Base-by-base conservation (phyloP, 2,113 vertebrate genomes). In the Gnathonemus longibarbis region DNA sequence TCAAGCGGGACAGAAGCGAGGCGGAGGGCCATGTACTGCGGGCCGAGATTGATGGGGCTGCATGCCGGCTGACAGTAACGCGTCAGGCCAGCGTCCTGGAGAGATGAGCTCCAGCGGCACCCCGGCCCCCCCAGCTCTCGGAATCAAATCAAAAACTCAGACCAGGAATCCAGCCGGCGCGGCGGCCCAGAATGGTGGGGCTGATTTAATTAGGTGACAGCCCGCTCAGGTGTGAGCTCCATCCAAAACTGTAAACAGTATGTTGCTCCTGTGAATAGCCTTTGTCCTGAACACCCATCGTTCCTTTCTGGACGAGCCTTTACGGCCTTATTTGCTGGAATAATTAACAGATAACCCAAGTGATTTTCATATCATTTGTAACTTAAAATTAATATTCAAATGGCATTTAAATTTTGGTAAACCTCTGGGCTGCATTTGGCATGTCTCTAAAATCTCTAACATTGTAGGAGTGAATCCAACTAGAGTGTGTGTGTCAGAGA, bases 11-110 rank as follows among this genome's bases (percentile, higher is more conserved):
- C 56, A 80, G 89, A 45, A n/a, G 90, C 7, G 48, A 48, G 56
- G n/a, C 45, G 39, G n/a, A 62, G 52, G 50, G 89, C 83, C 70
- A 90, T 89, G 89, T 52, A n/a, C 80, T 83, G 88, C 62, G 46
- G 53, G 31, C 70, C 21, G 27, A 90, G 92, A 92, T 91, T 90
- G 91, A 92, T 92, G 91, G 89, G 77, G 80, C 74, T 87, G 92
- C 89, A 91, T 84, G 84, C 90, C 39, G 70, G 87, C 91, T 94
- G 83, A 89, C 89, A 48, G 70, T 89, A 89, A 90, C 89, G 56
- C 90, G 53, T 85, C 91, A 92, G 88, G 27, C 17, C 42, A 27
- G 10, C 92, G 90, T 85, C 70, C 58, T 70, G 86, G 89, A 39
- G 62, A 88, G 86, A 91, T 93, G 86, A 52, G 88, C 88, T 52